A percentile compares a stretch with the other conserved stretches of the same genome.
Conservation (phyloP, 2,888 invertebrate species). For the Heliconius erato region DNA sequence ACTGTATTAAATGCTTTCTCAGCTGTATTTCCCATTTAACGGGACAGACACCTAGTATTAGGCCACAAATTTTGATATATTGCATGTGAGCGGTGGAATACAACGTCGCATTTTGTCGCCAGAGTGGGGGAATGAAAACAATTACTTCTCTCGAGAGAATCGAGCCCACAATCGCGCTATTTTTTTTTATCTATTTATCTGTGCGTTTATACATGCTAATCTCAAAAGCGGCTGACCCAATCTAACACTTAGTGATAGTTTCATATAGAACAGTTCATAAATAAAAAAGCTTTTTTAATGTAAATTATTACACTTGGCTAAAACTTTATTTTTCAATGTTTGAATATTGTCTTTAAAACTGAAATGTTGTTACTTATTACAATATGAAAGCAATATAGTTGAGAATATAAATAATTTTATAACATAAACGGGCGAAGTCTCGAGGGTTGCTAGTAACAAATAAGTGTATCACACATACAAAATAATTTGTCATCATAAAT, state of each 20-base stretch:
- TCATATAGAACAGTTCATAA: too few relatives aligned
- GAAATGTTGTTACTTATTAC: too few relatives aligned
- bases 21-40: not conserved
- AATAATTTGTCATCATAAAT: constrained; percentile 13
- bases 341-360: not conserved
- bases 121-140: not conserved
- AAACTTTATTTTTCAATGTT: not conserved
- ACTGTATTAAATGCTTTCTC: not conserved
- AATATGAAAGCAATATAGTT: too few relatives aligned
- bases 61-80: not conserved
- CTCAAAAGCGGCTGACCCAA: too few relatives aligned
- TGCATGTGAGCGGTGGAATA: not conserved
- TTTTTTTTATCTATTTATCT: too few relatives aligned
- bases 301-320: too few relatives aligned
- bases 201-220: too few relatives aligned
- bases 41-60: not conserved
- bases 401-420: too few relatives aligned
- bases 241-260: too few relatives aligned
- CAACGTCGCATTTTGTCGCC: not conserved
- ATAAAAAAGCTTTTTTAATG: too few relatives aligned
- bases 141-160: not conserved
- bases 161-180: not conserved
- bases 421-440: too few relatives aligned
- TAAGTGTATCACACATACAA: not conserved
- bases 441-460: not conserved